Percentiles rank a stretch among this genome's conserved stretches.
These are phyloP conservation scores for Zaprionus tsacasi DNA, from an alignment of 1,140 invertebrate species.

Conservation along the genomic window DNA sequence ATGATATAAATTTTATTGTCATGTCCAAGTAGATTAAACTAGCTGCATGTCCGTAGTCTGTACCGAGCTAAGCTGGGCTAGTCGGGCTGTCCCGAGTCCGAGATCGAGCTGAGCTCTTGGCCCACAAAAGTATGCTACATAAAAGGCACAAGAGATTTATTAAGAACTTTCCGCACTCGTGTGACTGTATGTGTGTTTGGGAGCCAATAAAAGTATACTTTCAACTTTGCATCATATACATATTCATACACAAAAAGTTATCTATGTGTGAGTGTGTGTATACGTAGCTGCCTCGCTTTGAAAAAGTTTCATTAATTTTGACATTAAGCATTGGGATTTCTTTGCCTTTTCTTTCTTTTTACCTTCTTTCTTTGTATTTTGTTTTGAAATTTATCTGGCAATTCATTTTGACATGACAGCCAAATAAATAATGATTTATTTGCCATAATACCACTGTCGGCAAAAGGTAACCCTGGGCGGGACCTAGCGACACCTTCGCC, in stretches of 20 bases:
- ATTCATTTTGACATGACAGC: conserved; percentile 62
- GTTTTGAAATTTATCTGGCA: conserved; percentile 44
- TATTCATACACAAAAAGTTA: conserved; percentile 14
- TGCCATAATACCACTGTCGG: conserved; percentile 33
- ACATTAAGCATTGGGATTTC: conserved; percentile 34
- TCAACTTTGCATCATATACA: conserved; percentile 48
- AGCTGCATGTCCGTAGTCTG: conserved; percentile 63
- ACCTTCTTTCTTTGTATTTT: conserved; percentile 11
- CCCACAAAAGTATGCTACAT: conserved; percentile 67
- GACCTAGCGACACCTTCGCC: conserved; percentile 4
- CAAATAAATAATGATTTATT: conserved; percentile 82
- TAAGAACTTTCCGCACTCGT: conserved; percentile 41
- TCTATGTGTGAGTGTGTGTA: neutral
- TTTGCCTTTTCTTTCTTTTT: conserved; percentile 14
- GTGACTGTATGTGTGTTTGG: conserved; percentile 9
- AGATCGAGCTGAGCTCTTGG: conserved; percentile 24
- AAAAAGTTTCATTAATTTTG: conserved; percentile 63
- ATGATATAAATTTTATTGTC: conserved; percentile 83
- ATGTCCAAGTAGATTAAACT: conserved; percentile 83
- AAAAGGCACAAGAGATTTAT: conserved; percentile 72
- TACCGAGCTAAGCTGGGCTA: conserved; percentile 27
- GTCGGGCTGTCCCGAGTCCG: conserved; percentile 7
- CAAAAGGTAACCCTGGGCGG: conserved; percentile 37
- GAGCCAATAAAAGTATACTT: conserved; percentile 55
- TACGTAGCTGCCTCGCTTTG: conserved; percentile 15